These are phyloP conservation scores for Lasioglossum leucozonium DNA, from an alignment of 2,888 invertebrate species.

Conservation along the genomic window DNA sequence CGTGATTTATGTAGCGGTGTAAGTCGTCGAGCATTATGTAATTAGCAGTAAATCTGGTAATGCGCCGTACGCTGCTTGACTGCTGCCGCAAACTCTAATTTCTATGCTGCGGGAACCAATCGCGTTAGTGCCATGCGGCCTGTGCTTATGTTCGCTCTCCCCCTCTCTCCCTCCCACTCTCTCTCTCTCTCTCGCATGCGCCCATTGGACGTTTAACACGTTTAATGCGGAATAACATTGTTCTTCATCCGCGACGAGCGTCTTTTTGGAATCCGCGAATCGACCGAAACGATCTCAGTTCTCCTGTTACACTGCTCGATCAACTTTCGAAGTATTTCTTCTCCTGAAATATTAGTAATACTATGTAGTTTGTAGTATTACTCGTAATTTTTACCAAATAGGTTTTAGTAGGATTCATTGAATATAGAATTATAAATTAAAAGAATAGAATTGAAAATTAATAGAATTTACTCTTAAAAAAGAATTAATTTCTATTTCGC, in stretches of 20 bases:
- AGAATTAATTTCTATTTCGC: no score
- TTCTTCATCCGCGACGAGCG: neutral
- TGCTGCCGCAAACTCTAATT: constrained; percentile 66
- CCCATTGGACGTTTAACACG: constrained; percentile 62
- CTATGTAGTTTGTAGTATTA: no score
- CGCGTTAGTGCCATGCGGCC: constrained; percentile 68
- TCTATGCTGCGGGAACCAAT: constrained; percentile 70
- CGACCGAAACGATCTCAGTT: neutral
- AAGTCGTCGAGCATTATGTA: constrained; percentile 72
- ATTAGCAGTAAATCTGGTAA: constrained; percentile 76
- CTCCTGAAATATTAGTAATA: no score
- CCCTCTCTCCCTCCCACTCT: no score
- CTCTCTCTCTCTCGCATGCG: neutral
- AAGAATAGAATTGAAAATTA: no score
- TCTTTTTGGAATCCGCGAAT: no score
- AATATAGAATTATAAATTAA: no score
- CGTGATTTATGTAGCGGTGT: constrained; percentile 68
- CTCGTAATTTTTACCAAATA: no score
- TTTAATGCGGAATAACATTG: constrained; percentile 41
- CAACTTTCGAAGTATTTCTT: no score
- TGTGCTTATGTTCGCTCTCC: constrained; percentile 31
- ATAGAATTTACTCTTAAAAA: no score
- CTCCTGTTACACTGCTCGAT: no score
- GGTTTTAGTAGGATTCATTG: no score
- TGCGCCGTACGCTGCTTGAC: constrained; percentile 47